Base-by-base conservation (phyloP, 1,140 invertebrate species). In the Brachionus angularis region DNA sequence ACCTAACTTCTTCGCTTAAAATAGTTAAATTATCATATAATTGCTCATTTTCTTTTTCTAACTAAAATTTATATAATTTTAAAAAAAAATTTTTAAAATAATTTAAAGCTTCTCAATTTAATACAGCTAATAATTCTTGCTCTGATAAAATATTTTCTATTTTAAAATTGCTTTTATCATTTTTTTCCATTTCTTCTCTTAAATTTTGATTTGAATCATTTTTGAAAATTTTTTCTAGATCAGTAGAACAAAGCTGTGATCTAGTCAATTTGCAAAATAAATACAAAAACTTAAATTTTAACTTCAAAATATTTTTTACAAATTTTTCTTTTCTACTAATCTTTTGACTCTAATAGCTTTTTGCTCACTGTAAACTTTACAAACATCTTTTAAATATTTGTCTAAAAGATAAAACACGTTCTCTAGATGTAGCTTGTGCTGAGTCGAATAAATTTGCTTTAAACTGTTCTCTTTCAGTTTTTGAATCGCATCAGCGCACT, bases 381-480 rank as follows among this genome's bases (percentile, higher is more conserved):
- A 67, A 46, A 67, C 62, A 67, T 31, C 62, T 42, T 67, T 67
- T n/a, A 67, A 42, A 47, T 67, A 67, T 47, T 67, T 67, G 14
- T 67, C 62, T 18, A 67, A 16, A 47, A 67, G 29, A 67, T 47
- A 67, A 21, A 46, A 47, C 0, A 46, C 21, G 47, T 67, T 67
- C 14, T 67, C 42, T 3, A 50, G 23, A 67, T 67, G 42, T 5
- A 47, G 39, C 8, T 67, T 44, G 46, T 29, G 42, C 29, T 67
- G 62, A n/a, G 42, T 5, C 5, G 62, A 8, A 47, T 47, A 50
- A 27, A 33, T 12, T 67, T 67, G 39, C 21, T 47, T 67, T n/a
- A 29, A 47, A 25, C 27, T 47, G 8, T 47, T 67, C n/a, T 7
- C 27, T 67, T 46, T 67, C 21, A 67, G 31, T 14, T 18, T 34